Evolutionary conservation across 2,113 vertebrate genomes (phyloP).

Genomic region (Pipa parva): DNA sequence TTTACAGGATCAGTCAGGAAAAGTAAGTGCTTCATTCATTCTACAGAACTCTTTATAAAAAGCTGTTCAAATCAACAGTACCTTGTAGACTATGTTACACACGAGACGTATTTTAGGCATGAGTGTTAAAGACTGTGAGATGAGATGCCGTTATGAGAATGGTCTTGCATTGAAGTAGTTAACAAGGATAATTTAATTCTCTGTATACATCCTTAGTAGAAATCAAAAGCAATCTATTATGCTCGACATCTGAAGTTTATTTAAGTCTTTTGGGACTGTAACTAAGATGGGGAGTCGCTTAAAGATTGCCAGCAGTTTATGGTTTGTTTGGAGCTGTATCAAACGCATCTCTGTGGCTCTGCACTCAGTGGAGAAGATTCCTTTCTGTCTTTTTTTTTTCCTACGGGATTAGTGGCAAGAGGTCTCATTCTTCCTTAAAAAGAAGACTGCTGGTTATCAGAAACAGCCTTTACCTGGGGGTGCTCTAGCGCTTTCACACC

Average conservation of each 20-base stretch:
- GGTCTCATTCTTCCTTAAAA: neutral
- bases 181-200: neutral
- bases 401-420: neutral
- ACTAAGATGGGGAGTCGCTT: constrained; percentile 65
- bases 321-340: constrained; percentile 64
- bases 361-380: constrained; percentile 51
- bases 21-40: no score
- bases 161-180: neutral
- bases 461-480: neutral
- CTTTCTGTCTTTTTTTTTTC: constrained; percentile 51
- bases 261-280: constrained; percentile 66
- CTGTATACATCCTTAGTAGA: constrained; percentile 50
- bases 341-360: constrained; percentile 60
- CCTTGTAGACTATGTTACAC: no score
- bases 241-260: constrained; percentile 79
- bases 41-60: no score
- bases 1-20: no score
- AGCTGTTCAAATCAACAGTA: no score
- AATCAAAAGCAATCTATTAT: constrained; percentile 47
- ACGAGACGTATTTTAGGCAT: no score
- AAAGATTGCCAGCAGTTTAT: constrained; percentile 72
- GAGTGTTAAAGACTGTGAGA: no score
- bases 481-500: neutral
- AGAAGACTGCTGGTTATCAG: neutral
- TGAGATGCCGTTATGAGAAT: neutral